Percentiles rank a stretch among this genome's conserved stretches.
Conservation (phyloP, 2,888 invertebrate genomes). For the Ophioninae sp. region DNA sequence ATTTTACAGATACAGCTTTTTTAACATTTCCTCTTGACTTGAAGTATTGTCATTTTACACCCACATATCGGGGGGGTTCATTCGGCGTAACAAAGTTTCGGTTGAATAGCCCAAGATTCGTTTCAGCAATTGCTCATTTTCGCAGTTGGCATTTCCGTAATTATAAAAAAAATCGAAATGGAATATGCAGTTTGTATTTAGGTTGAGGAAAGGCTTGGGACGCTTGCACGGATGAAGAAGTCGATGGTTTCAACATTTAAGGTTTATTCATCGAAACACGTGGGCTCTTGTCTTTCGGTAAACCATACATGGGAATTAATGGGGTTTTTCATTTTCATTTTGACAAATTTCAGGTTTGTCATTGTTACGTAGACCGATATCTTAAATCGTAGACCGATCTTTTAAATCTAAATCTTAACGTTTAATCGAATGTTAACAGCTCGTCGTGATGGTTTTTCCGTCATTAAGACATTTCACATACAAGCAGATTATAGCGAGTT, state of each 20-base stretch:
- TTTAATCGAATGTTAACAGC: constrained; percentile 1
- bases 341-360: constrained; percentile 46
- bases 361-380: constrained; percentile 61
- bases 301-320: constrained; percentile 59
- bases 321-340: not conserved
- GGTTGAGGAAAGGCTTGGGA: not conserved
- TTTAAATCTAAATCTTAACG: constrained; percentile 35
- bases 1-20: no score
- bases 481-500: not conserved
- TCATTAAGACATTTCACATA: not conserved
- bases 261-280: constrained; percentile 73
- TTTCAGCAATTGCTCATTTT: not conserved
- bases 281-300: constrained; percentile 60
- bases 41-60: not conserved
- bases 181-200: not conserved
- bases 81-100: not conserved
- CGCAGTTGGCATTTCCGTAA: not conserved
- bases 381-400: not conserved
- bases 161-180: not conserved
- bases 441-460: not conserved
- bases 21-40: no score
- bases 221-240: constrained; percentile 28
- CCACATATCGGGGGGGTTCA: not conserved
- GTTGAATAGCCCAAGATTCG: not conserved
- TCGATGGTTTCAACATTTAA: constrained; percentile 69